A percentile compares a stretch with the other conserved stretches of the same genome.
These are phyloP conservation scores for Eulemur rufifrons DNA, from an alignment of 2,113 vertebrate genomes.

Conservation along the genomic window DNA sequence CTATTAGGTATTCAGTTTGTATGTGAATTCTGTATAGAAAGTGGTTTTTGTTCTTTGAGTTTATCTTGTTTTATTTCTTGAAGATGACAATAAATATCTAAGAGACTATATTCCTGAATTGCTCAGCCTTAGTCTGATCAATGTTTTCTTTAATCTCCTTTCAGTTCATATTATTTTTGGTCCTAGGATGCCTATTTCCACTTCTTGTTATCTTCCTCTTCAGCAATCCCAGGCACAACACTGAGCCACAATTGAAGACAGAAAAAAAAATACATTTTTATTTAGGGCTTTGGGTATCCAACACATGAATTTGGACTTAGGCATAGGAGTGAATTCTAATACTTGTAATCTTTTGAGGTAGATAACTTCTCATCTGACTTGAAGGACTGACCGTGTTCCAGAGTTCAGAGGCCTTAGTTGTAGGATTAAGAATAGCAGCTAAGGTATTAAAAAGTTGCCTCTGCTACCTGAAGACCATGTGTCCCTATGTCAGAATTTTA, in stretches of 20 bases:
- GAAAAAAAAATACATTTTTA: neutral
- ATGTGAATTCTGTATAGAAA: conserved; percentile 88
- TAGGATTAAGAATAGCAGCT: neutral
- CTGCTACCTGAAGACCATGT: neutral
- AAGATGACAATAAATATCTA: conserved; percentile 91
- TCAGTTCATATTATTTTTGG: neutral
- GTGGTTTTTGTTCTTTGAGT: conserved; percentile 75
- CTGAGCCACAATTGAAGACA: neutral
- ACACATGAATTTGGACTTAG: neutral
- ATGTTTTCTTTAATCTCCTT: neutral
- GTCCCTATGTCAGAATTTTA: neutral
- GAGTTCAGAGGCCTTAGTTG: neutral
- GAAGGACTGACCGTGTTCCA: neutral
- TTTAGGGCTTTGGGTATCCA: neutral
- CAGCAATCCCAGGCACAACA: neutral
- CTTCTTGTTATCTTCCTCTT: neutral
- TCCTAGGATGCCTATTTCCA: neutral
- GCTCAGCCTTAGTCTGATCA: conserved; percentile 54
- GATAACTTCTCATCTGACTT: neutral
- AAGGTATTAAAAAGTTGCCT: neutral
- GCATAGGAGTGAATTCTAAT: neutral
- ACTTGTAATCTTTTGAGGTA: neutral
- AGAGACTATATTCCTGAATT: conserved; percentile 87
- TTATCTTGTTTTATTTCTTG: conserved; percentile 85
- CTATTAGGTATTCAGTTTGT: conserved; percentile 85